Evolutionary conservation across 2,888 invertebrate species (phyloP), one percentile per base, ranked within the genome.

Genomic region (Mythimna impura): DNA sequence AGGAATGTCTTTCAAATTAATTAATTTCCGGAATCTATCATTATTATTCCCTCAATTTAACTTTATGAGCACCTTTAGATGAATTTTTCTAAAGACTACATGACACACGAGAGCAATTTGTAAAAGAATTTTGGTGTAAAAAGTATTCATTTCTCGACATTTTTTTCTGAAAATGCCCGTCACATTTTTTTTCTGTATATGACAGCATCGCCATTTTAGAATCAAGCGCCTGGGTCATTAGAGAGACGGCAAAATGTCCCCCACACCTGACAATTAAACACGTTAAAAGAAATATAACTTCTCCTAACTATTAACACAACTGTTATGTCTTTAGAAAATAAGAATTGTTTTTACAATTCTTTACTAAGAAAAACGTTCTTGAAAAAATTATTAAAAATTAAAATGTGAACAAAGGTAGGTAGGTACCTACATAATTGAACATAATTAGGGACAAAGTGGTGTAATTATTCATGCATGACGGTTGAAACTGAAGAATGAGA

Each of bases 261-360:
- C 40, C 22, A 67, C 57, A 67, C 62, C 55, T 75, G 52, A 71
- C 52, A 60, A 60, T 43, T 52, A 50, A 63, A 52, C 20, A 67
- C 12, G 30, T 10, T 50, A 30, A 55, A 50, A 43, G 34, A 30
- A 57, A 25, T 75, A 22, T 55, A 14, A 40, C 36, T 75, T 76
- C 75, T 52, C 9, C 62, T 47, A 17, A 75, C 67, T 75, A 25
- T n/a, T 65, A n/a, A 66, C 43, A 17, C 12, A 20, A 54, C 43
- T 43, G 22, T 52, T 54, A 25, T 12, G 40, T 40, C 36, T 30
- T 17, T 14, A 17, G 25, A 47, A 30, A 47, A 30, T 25, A 54
- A 3, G 14, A 58, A n/a, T 25, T 40, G 10, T 71, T 69, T 69
- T 17, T 25, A 70, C 0, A 58, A 50, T 57, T 43, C n/a, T 14